Percentiles rank a stretch among this genome's conserved stretches.
These are phyloP conservation scores for Odontomyia ornata DNA, from an alignment of 2,888 invertebrate genomes.

Conservation along the genomic window DNA sequence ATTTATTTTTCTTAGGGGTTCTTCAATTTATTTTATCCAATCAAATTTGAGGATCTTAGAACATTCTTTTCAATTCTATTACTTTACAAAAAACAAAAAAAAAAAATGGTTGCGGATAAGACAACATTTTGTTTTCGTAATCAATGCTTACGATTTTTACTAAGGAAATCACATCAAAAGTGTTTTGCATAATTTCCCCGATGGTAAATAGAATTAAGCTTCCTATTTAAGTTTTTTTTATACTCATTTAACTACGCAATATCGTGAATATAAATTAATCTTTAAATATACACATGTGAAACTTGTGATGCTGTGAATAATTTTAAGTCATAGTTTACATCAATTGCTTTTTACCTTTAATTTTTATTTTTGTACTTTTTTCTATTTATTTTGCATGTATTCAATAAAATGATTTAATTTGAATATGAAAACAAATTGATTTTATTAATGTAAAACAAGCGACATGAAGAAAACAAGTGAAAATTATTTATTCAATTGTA, in stretches of 20 bases:
- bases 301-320: conserved; percentile 49
- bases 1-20: too few species aligned
- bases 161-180: too few species aligned
- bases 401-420: not conserved
- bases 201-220: not conserved
- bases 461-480: not conserved
- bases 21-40: too few species aligned
- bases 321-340: conserved; percentile 45
- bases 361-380: conserved; percentile 26
- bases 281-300: conserved; percentile 40
- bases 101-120: too few species aligned
- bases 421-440: not conserved
- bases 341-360: conserved; percentile 38
- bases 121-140: too few species aligned
- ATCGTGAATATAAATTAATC: conserved; percentile 12
- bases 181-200: not conserved
- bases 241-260: not conserved
- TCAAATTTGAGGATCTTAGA: too few species aligned
- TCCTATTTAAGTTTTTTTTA: conserved; percentile 16
- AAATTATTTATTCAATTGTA: conserved; percentile 13
- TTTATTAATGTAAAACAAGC: not conserved
- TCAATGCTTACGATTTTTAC: too few species aligned
- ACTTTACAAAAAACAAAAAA: too few species aligned
- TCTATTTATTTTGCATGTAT: conserved; percentile 35
- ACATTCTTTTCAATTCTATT: too few species aligned